Base-by-base conservation (phyloP, 1,140 invertebrate genomes). In the Zaprionus gabonicus region DNA sequence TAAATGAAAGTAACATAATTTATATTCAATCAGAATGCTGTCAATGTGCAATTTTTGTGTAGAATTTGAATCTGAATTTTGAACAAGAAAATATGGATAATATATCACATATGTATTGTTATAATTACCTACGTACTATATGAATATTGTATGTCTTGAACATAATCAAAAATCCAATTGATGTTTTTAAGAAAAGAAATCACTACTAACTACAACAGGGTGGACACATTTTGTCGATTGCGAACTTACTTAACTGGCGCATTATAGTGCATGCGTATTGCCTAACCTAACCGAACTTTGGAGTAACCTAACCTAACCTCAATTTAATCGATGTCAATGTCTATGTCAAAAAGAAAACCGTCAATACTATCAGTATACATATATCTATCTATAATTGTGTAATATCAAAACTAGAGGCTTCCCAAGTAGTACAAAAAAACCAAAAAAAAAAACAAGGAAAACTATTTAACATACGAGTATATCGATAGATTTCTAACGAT, bases 341-440 rank as follows among this genome's bases (percentile, higher is more conserved):
- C 81, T 78, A 88, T 75, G 66, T 70, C 56, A 46, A 44, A 71
- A 69, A 34, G 27, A 67, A 49, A 62, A 65, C 66, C 62, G 31
- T 70, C 67, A 72, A 82, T 57, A 83, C 74, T 80, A 87, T 88
- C 78, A 75, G 69, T 79, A 85, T 85, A 67, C 34, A 46, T 64
- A 51, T 51, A 51, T 23, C 23, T 51, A 51, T 17, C 55, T 80
- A 71, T 57, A 57, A 56, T 71, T 70, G 60, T 80, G 68, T 80
- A 86, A 76, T 82, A 86, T 66, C 78, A 78, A 77, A 88, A 84
- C 85, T 88, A 88, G 84, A 88, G 84, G 84, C 84, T 88, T 88
- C 84, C 84, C 82, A 75, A 84, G 85, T 88, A 88, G 84, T 88
- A 88, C 84, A 88, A 88, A 86, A 76, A 53, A 88, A 86, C 72